phyloP scores from a whole-genome alignment of 2,888 invertebrate genomes.

The Meganola albula region DNA sequence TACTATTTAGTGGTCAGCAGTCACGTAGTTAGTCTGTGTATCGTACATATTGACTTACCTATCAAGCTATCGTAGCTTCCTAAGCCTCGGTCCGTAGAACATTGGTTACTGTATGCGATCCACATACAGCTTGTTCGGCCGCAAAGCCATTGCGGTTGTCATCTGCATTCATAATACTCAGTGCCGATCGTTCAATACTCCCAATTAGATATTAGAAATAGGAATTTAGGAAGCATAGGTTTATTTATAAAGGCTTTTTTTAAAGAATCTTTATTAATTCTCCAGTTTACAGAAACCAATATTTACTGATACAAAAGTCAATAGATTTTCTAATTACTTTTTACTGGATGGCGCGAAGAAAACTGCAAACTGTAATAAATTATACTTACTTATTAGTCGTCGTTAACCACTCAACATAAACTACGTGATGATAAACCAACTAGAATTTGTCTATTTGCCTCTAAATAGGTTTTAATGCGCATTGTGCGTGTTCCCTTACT shows the following conservation, averaged over 20 bases:
- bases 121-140: conserved; percentile 24
- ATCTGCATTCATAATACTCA: conserved; percentile 31
- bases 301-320: no score
- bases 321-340: no score
- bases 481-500: conserved; percentile 33
- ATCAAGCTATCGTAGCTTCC: conserved; percentile 3
- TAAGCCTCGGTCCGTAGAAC: conserved; percentile 11
- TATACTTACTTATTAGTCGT: no score
- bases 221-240: no score
- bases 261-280: no score
- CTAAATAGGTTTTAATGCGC: conserved; percentile 34
- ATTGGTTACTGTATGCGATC: conserved; percentile 17
- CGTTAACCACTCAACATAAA: conserved; percentile 5
- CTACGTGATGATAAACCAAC: conserved; percentile 19
- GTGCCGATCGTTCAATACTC: conserved; percentile 17
- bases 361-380: no score
- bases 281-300: no score
- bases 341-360: no score
- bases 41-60: not conserved
- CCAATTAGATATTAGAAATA: conserved; percentile 27
- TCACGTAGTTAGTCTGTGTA: not conserved
- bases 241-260: no score
- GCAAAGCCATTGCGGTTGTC: conserved; percentile 33
- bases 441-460: conserved; percentile 20
- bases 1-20: not conserved